A percentile compares a stretch with the other conserved stretches of the same genome.
Evolutionary conservation across 2,113 vertebrate species (phyloP).

Genomic region (Odocoileus virginianus): DNA sequence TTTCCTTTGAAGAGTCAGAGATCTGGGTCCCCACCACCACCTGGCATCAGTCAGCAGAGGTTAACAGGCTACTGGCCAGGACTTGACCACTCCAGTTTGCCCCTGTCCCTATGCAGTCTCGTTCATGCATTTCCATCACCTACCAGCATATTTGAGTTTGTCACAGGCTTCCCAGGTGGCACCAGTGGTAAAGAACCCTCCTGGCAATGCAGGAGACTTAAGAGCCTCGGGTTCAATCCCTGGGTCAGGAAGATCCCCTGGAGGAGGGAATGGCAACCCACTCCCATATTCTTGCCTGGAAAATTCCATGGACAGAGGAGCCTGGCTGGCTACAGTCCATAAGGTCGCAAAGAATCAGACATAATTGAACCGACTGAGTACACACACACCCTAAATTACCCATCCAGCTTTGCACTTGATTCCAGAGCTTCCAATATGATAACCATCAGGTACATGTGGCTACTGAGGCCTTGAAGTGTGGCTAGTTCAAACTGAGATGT

Average conservation of each 20-base stretch:
- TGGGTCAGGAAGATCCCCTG: neutral
- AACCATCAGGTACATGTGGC: accelerated
- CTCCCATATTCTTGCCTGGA: neutral
- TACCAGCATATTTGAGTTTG: accelerated
- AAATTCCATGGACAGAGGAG: neutral
- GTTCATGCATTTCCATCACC: neutral
- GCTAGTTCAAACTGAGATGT: neutral
- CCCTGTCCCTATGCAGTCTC: accelerated
- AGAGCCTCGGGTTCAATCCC: neutral
- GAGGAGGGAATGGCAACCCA: neutral
- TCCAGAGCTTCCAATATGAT: neutral
- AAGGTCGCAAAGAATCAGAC: neutral
- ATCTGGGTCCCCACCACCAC: no score
- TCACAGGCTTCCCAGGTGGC: neutral
- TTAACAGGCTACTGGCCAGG: neutral
- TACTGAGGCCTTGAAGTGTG: accelerated
- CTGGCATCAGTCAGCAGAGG: neutral
- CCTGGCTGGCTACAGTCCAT: neutral
- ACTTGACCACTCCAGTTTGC: accelerated
- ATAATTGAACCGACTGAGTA: neutral
- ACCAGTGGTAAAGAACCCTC: neutral
- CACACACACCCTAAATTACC: neutral
- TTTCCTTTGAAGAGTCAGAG: neutral
- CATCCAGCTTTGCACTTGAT: accelerated
- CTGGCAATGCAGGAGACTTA: neutral